Conservation (phyloP, 2,888 invertebrate species). For the Agapetus fuscipes region DNA sequence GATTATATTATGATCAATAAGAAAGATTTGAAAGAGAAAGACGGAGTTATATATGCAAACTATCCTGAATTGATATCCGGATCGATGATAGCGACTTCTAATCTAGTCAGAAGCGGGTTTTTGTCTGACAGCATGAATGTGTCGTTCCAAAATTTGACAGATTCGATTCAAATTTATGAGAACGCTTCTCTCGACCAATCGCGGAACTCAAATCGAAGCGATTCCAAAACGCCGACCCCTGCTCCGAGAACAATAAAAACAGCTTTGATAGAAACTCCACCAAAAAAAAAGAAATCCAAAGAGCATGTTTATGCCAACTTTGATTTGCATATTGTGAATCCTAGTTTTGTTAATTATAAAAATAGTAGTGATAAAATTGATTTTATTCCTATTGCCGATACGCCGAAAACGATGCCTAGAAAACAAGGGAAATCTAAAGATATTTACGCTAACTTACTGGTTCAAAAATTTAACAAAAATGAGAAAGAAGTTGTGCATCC, state of each 20-base stretch:
- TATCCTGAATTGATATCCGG: conserved; percentile 27
- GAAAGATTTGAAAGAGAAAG: conserved; percentile 25
- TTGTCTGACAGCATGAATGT: conserved; percentile 11
- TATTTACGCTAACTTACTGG: conserved; percentile 35
- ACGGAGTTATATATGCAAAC: conserved; percentile 39
- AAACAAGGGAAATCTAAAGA: conserved; percentile 13
- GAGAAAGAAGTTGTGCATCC: conserved; percentile 30
- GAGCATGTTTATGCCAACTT: conserved; percentile 51
- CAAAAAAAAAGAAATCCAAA: conserved; percentile 33
- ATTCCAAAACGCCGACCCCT: conserved; percentile 45
- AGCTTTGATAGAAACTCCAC: conserved; percentile 27
- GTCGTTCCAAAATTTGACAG: conserved; percentile 54
- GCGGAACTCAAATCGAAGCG: conserved; percentile 36
- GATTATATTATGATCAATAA: conserved; percentile 36
- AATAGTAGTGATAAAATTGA: too few species aligned
- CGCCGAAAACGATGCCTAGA: conserved; percentile 20
- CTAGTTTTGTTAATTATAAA: too few species aligned
- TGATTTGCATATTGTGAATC: conserved; percentile 31
- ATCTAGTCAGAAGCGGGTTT: conserved; percentile 6
- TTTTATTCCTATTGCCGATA: conserved; percentile 33
- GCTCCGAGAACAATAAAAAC: conserved; percentile 47
- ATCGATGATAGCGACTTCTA: conserved; percentile 4
- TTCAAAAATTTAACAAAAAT: conserved; percentile 32
- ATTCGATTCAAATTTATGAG: conserved; percentile 57
- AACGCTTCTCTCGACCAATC: conserved; percentile 30